Evolutionary conservation across 1,140 invertebrate species (phyloP), one percentile per base, ranked within the genome.

Genomic region (Drosophila azteca): DNA sequence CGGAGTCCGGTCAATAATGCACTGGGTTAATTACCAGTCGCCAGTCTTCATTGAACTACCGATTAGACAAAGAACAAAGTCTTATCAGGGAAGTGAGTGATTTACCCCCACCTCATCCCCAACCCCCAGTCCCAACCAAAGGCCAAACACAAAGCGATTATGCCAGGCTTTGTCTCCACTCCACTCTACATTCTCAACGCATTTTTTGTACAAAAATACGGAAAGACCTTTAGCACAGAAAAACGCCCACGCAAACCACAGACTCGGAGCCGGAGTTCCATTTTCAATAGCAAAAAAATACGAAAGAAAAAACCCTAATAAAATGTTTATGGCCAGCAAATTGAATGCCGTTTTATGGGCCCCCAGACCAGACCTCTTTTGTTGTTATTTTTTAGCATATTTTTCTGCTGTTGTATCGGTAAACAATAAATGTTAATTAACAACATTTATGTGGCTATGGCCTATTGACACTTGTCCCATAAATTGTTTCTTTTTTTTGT

Each of bases 391-490:
- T 20, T 60, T 70, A 43, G 43, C 55, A 39, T 41, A 62, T 53
- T 50, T 50, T 59, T 11, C 51, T 67, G 52, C 61, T 70, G 49
- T 76, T 24, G 58, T 73, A 79, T 82, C 70, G 65, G 75, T 66
- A 76, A 88, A 87, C 83, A 87, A 88, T 87, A 87, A 87, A 87
- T 77, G 83, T 88, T 88, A 88, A 88, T 88, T 88, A 88, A 87
- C 77, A 77, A 69, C 80, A 70, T 88, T 88, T 88, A 83, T 87
- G 71, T 57, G 64, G 64, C 58, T 66, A 46, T 60, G 71, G 82
- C 82, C 82, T 72, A 79, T 88, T 88, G 83, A 88, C 83, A 89
- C 68, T 83, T 39, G 63, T 55, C 49, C 48, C 49, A 52, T 77
- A 77, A 57, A 74, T 71, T 58, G 45, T 24, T 39, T 59, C n/a